Evolutionary conservation across 2,113 vertebrate species (phyloP).

Genomic region (Lycocorax pyrrhopterus): DNA sequence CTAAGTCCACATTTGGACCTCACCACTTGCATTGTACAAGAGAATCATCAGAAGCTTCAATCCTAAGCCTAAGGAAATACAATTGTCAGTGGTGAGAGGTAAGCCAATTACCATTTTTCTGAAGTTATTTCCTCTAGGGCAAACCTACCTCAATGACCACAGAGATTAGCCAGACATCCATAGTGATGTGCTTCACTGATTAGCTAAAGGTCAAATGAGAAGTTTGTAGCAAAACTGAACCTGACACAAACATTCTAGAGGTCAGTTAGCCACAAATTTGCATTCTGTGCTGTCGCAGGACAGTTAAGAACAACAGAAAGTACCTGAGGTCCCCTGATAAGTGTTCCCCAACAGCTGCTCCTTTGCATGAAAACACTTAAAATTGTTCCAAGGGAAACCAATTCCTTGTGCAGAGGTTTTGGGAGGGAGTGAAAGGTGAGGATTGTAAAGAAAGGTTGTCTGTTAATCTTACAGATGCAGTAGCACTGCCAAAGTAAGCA

Average conservation of each 20-base stretch:
- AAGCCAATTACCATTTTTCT: neutral
- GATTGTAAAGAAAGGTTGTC: neutral
- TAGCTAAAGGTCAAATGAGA: neutral
- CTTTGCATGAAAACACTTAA: neutral
- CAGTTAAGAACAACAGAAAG: neutral
- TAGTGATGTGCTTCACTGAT: neutral
- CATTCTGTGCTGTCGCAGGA: neutral
- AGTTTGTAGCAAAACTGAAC: neutral
- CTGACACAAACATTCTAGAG: neutral
- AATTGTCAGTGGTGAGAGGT: neutral
- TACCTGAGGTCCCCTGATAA: neutral
- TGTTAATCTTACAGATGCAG: neutral
- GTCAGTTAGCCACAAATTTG: neutral
- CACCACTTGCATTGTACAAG: neutral
- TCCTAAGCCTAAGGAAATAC: neutral
- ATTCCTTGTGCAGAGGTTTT: neutral
- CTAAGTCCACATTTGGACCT: neutral
- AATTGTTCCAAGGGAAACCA: neutral
- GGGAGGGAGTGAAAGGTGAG: neutral
- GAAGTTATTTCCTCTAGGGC: neutral
- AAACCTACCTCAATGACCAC: neutral
- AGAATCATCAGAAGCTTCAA: neutral
- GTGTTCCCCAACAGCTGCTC: neutral
- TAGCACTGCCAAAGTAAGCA: neutral
- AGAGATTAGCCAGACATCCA: neutral